A percentile compares a stretch with the other conserved stretches of the same genome.
Conservation (phyloP, 2,888 invertebrate genomes). For the Apocheima hispidaria region DNA sequence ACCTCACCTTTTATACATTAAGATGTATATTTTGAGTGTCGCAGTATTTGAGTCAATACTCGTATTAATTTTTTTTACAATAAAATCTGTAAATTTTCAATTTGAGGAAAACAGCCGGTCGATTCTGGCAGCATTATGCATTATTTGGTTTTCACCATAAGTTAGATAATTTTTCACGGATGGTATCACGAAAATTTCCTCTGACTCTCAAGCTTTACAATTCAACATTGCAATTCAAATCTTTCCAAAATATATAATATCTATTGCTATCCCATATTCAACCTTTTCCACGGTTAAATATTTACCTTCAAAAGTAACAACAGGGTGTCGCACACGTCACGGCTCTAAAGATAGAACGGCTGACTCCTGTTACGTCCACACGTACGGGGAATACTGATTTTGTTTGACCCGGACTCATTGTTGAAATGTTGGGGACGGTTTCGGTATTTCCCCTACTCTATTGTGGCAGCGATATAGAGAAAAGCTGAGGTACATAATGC, state of each 20-base stretch:
- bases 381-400: slow-evolving; percentile 27
- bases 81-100: too few relatives aligned
- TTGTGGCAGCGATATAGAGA: background rate
- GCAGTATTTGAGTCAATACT: too few relatives aligned
- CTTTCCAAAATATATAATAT: background rate
- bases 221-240: background rate
- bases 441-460: background rate
- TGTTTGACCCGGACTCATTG: slow-evolving; percentile 15
- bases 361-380: slow-evolving; percentile 16
- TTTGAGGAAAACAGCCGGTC: too few relatives aligned
- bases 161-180: too few relatives aligned
- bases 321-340: slow-evolving; percentile 15
- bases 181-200: too few relatives aligned
- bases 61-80: too few relatives aligned
- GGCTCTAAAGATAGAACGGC: slow-evolving; percentile 3
- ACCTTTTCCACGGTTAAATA: slow-evolving; percentile 9
- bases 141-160: too few relatives aligned
- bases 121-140: too few relatives aligned
- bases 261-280: slow-evolving; percentile 1
- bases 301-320: slow-evolving; percentile 18
- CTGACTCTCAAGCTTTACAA: too few relatives aligned
- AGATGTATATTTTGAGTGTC: too few relatives aligned
- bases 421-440: slow-evolving; percentile 10
- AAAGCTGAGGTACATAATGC: background rate
- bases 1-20: too few relatives aligned